Evolutionary conservation across 2,113 vertebrate genomes (phyloP).

Genomic region (Aleadryas rufinucha): DNA sequence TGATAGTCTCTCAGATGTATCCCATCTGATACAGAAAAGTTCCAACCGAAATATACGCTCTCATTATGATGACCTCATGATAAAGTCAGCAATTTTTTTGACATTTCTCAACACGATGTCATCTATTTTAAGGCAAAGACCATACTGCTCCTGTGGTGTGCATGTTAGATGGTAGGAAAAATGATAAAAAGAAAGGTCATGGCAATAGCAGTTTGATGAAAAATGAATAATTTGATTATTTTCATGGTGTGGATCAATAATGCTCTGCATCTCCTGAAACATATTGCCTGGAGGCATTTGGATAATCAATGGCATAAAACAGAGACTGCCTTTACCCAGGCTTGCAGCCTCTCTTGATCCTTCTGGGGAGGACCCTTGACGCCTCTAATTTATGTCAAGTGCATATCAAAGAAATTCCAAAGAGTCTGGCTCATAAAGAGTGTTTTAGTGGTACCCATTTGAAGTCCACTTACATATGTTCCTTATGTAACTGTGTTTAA

Average conservation of each 20-base stretch:
- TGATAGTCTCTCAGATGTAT: not conserved
- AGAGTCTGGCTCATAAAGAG: constrained; percentile 73
- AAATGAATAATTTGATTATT: constrained; percentile 90
- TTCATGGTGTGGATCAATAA: constrained; percentile 84
- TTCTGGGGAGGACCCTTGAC: constrained; percentile 75
- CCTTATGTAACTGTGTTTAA: constrained; percentile 27
- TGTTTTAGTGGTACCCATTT: constrained; percentile 69
- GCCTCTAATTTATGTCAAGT: constrained; percentile 86
- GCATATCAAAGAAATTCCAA: constrained; percentile 89
- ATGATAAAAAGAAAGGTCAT: constrained; percentile 59
- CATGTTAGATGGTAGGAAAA: constrained; percentile 26
- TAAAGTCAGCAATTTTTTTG: constrained; percentile 38
- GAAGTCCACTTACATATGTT: constrained; percentile 69
- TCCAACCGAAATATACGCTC: not conserved
- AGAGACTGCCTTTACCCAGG: constrained; percentile 68
- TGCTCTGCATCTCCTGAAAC: constrained; percentile 68
- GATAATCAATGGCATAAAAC: constrained; percentile 83
- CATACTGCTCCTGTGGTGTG: constrained; percentile 7
- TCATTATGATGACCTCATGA: not conserved
- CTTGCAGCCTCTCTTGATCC: constrained; percentile 79
- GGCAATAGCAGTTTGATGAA: constrained; percentile 68
- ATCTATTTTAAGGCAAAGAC: constrained; percentile 57
- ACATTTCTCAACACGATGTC: constrained; percentile 21
- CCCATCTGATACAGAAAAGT: not conserved
- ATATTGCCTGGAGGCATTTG: constrained; percentile 76